A percentile compares a stretch with the other conserved stretches of the same genome.
Conservation (phyloP, 2,888 invertebrate species). For the Schizaphis graminum region DNA sequence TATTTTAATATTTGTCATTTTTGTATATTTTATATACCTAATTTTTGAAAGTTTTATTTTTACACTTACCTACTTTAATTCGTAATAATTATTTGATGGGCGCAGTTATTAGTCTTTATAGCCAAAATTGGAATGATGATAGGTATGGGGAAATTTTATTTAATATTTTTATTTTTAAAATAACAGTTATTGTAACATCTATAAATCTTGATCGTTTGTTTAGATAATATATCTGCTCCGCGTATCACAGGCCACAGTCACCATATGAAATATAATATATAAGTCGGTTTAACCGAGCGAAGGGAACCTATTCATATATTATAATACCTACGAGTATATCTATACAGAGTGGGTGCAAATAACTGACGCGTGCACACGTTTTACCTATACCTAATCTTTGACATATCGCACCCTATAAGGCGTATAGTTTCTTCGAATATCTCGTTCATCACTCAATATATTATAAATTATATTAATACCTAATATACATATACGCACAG, state of each 20-base stretch:
- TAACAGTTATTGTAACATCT: not conserved
- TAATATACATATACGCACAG: not conserved
- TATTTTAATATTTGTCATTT: not conserved
- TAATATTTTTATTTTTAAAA: not conserved
- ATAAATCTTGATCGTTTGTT: not conserved
- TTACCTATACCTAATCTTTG: not conserved
- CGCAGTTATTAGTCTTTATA: not conserved
- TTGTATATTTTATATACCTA: not conserved
- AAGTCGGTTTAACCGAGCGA: not conserved
- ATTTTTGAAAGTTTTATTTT: not conserved
- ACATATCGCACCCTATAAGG: not conserved
- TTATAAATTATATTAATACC: not conserved
- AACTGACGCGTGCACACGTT: not conserved
- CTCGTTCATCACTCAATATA: not conserved
- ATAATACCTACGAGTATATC: not conserved
- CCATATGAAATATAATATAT: not conserved
- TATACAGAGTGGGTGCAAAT: not conserved
- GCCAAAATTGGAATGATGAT: not conserved
- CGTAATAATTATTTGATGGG: not conserved
- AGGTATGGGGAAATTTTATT: not conserved
- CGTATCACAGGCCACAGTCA: not conserved
- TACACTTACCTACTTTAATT: not conserved
- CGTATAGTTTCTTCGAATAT: not conserved
- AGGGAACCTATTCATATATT: not conserved
- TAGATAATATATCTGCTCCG: not conserved